phyloP scores from a whole-genome alignment of 2,113 vertebrate genomes.

The Pandion haliaetus region DNA sequence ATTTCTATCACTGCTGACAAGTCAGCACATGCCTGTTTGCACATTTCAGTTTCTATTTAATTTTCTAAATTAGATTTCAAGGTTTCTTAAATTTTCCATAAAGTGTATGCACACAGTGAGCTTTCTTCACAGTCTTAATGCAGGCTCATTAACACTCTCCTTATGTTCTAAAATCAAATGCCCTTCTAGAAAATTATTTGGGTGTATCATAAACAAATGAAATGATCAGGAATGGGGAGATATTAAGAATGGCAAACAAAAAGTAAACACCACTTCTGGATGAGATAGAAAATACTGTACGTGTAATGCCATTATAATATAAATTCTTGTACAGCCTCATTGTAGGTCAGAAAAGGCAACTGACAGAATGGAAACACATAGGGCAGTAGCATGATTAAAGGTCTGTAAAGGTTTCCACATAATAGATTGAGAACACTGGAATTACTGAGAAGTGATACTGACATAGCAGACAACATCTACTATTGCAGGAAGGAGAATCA shows the following conservation, averaged over 20 bases:
- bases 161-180: neutral
- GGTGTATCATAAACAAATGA: neutral
- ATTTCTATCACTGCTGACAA: neutral
- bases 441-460: neutral
- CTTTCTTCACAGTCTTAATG: neutral
- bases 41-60: neutral
- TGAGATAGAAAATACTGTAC: neutral
- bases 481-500: neutral
- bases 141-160: neutral
- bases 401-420: neutral
- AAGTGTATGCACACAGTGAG: neutral
- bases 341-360: neutral
- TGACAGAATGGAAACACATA: neutral
- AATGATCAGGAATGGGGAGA: neutral
- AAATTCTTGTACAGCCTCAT: neutral
- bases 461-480: neutral
- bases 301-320: neutral
- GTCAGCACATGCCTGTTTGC: neutral
- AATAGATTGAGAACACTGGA: neutral
- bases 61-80: constrained; percentile 23
- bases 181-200: neutral
- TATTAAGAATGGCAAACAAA: neutral
- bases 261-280: neutral
- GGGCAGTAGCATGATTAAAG: neutral
- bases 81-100: neutral